Percentiles rank a stretch among this genome's conserved stretches.
These are phyloP conservation scores for Pipistrellus kuhlii DNA, from an alignment of 2,797 vertebrate species.

Conservation along the genomic window DNA sequence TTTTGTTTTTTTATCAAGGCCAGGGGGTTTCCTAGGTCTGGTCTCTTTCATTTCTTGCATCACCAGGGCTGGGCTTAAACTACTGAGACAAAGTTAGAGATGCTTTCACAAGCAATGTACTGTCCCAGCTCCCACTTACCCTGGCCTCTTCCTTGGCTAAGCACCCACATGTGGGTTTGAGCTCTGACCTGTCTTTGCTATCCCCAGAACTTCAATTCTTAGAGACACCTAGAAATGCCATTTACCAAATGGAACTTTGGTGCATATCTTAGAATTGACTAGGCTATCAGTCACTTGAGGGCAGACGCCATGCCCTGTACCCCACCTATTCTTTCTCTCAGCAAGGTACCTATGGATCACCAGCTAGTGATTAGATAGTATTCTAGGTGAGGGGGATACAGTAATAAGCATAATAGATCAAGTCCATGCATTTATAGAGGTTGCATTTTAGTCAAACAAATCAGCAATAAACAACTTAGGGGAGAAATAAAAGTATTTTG, in stretches of 20 bases:
- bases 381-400: neutral
- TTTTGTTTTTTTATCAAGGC: slow-evolving; percentile 69
- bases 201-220: neutral
- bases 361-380: neutral
- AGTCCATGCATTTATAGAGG: neutral
- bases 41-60: slow-evolving; percentile 68
- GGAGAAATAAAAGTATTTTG: neutral
- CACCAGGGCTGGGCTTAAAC: slow-evolving; percentile 43
- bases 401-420: neutral
- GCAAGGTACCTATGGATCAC: neutral
- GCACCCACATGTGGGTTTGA: neutral
- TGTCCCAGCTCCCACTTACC: neutral
- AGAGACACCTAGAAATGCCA: neutral
- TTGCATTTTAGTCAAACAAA: slow-evolving; percentile 4
- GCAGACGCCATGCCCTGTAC: neutral
- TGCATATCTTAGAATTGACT: neutral
- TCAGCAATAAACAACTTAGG: neutral
- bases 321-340: neutral
- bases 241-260: neutral
- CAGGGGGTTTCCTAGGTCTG: slow-evolving; percentile 56
- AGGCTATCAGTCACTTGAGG: neutral
- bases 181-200: neutral
- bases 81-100: slow-evolving; percentile 45
- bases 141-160: neutral
- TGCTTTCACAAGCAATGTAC: slow-evolving; percentile 48